Conservation (phyloP, 2,113 vertebrate genomes). For the Catharus minimus region DNA sequence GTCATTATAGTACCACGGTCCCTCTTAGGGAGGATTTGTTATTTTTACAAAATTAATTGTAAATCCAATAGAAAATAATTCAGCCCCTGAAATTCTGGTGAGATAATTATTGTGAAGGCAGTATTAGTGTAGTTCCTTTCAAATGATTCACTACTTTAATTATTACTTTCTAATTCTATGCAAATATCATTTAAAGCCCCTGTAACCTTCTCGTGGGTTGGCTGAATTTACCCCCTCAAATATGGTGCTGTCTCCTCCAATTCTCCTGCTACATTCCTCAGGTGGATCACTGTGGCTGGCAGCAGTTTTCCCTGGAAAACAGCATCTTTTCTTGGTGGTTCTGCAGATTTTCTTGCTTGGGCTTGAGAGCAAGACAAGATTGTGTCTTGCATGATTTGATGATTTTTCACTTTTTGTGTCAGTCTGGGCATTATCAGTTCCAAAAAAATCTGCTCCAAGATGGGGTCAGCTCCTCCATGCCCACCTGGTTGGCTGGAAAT, state of each 20-base stretch:
- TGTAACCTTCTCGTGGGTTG: not conserved
- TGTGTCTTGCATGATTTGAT: fast-evolving
- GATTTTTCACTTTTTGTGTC: not conserved
- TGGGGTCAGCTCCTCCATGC: not conserved
- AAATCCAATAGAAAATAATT: conserved; percentile 70
- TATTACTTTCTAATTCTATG: conserved; percentile 57
- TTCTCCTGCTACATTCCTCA: not conserved
- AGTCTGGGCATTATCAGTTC: not conserved
- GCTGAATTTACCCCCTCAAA: conserved; percentile 4
- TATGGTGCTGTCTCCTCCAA: not conserved
- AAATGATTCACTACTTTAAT: conserved; percentile 57
- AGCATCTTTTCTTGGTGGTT: not conserved
- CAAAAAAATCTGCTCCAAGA: not conserved
- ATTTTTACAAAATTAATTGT: conserved; percentile 66
- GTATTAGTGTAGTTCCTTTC: conserved; percentile 51
- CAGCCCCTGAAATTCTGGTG: conserved; percentile 60
- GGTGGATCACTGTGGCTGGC: not conserved
- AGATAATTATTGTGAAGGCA: conserved; percentile 65
- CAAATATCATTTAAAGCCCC: conserved; percentile 24
- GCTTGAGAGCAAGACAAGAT: not conserved
- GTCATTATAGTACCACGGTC: not conserved
- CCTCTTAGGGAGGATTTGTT: conserved; percentile 63
- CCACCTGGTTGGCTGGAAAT: not conserved
- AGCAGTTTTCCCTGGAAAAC: not conserved
- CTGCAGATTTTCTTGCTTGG: not conserved